phyloP scores from a whole-genome alignment of 2,113 vertebrate genomes.

The Bos indicus region DNA sequence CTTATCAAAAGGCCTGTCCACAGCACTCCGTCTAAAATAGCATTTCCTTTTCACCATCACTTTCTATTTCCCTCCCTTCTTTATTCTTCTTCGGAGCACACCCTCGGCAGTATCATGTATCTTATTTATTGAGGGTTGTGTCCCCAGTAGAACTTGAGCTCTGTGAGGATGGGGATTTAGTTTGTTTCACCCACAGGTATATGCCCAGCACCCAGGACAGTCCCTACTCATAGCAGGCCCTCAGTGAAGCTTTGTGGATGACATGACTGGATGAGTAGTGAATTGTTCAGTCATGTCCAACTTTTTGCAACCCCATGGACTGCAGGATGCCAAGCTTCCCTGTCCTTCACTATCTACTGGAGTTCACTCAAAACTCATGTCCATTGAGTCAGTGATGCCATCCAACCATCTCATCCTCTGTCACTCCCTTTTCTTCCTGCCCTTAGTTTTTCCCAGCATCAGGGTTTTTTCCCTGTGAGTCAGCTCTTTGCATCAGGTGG shows the following conservation, averaged over 20 bases:
- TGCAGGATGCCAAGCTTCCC: neutral
- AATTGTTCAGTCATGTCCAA: neutral
- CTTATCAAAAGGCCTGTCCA: neutral
- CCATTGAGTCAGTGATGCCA: neutral
- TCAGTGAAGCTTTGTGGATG: neutral
- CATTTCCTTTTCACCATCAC: neutral
- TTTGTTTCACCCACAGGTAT: neutral
- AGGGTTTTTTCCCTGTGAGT: neutral
- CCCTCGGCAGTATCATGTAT: neutral
- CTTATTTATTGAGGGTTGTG: neutral
- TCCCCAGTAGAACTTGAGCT: neutral
- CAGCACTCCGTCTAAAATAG: neutral
- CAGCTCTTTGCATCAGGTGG: neutral
- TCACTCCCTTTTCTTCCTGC: neutral
- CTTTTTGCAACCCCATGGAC: neutral
- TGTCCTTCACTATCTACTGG: neutral
- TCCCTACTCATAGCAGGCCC: too few species aligned
- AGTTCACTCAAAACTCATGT: neutral
- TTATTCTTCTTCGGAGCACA: neutral
- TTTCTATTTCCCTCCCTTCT: neutral
- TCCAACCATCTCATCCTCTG: neutral
- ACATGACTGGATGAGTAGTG: neutral
- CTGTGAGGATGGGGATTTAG: rapidly evolving
- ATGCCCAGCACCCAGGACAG: neutral
- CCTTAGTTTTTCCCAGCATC: neutral